These are phyloP conservation scores for Agonopterix heracliana DNA, from an alignment of 2,888 invertebrate genomes.

Conservation along the genomic window DNA sequence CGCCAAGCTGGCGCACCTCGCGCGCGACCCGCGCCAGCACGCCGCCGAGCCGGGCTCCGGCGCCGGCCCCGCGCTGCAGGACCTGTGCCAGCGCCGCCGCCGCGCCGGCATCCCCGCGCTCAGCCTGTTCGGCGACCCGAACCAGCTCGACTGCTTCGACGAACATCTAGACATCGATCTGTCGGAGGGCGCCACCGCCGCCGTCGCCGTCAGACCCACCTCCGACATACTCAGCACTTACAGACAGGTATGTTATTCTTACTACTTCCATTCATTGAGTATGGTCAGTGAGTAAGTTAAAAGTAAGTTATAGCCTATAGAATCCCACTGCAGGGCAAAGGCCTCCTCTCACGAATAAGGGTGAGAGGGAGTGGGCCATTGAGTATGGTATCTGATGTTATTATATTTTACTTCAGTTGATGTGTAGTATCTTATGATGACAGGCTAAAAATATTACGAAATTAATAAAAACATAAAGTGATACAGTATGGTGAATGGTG, in stretches of 20 bases:
- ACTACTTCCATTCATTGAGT: too few relatives aligned
- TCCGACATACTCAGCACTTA: conserved; percentile 57
- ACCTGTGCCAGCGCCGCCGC: conserved; percentile 16
- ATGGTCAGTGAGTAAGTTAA: too few relatives aligned
- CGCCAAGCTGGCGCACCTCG: conserved; percentile 33
- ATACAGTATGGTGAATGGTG: too few relatives aligned
- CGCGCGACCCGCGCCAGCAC: conserved; percentile 15
- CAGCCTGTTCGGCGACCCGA: conserved; percentile 78
- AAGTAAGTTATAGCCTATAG: too few relatives aligned
- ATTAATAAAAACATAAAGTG: too few relatives aligned
- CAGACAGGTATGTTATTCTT: conserved; percentile 42
- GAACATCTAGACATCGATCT: conserved; percentile 10
- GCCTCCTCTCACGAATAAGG: too few relatives aligned
- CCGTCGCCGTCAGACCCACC: conserved; percentile 58
- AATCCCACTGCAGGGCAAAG: too few relatives aligned
- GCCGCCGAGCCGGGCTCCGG: conserved; percentile 4
- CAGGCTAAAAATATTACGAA: too few relatives aligned
- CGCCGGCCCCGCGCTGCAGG: conserved; percentile 20
- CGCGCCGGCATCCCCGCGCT: conserved; percentile 42
- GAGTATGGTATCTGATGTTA: too few relatives aligned
- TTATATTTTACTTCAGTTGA: too few relatives aligned
- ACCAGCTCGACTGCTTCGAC: conserved; percentile 83
- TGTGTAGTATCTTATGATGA: too few relatives aligned
- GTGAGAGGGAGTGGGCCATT: too few relatives aligned
- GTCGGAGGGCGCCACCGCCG: conserved; percentile 41